Base-by-base conservation (phyloP, 2,113 vertebrate genomes). In the Apus apus region DNA sequence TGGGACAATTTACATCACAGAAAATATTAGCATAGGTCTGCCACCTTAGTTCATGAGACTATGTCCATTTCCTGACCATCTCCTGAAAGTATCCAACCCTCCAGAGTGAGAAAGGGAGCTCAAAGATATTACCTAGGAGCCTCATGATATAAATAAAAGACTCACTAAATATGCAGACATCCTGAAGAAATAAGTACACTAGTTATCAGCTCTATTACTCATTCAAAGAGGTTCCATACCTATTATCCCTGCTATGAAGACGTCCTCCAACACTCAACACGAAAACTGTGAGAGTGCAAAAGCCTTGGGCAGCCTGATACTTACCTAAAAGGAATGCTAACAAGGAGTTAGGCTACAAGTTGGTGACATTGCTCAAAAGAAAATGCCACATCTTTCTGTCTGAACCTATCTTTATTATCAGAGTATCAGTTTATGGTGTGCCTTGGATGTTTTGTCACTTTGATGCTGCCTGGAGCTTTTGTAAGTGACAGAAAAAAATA, bases 1-100 rank as follows among this genome's bases (percentile, higher is more conserved):
- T 25, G 51, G 34, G 68, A 70, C 8, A 62, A 10, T 8, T 25
- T 56, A 9, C 5, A 6, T 5, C 1, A 3, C 0, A 11, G 13
- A 36, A 50, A 83, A 40, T 36, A 10, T 5, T 71, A 30, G 4
- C 18, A 32, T 32, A 25, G 15, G 6, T 54, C 57, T 75, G 11
- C 8, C 13, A 58, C 27, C 11, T 32, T 40, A 6, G n/a, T 21
- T 73, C 8, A 5, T 13, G 30, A 36, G 8, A 21, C 57, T 13
- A 36, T 3, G 9, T 16, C 60, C 1, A 9, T 38, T 84, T 77
- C 13, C 26, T 36, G 34, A 32, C 60, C 1, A 9, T 38, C 80
- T 77, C 15, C 26, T 36, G 34, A 32, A 85, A 50, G 8, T 30
- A 13, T 50, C 46, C 26, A 54, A 9, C 8, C 11, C 11, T 71